These are phyloP conservation scores for Lethenteron reissneri DNA, from an alignment of 2,113 vertebrate genomes.

Conservation along the genomic window DNA sequence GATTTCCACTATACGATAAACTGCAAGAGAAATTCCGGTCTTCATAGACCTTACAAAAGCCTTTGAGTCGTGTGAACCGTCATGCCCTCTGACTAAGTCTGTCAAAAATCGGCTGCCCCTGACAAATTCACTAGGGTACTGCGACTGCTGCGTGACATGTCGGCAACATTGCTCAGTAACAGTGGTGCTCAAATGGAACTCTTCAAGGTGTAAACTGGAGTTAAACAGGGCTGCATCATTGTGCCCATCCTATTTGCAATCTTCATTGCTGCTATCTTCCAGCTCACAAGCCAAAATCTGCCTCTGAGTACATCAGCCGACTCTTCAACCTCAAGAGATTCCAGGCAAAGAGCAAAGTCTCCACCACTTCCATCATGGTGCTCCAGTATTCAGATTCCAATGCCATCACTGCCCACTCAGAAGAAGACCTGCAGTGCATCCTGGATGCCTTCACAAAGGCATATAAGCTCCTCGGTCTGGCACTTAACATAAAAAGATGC, in stretches of 20 bases:
- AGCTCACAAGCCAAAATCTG: background rate
- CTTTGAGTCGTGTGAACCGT: background rate
- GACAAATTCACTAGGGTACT: background rate
- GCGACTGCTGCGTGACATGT: background rate
- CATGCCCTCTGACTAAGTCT: background rate
- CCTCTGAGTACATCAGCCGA: background rate
- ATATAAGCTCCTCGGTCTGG: background rate
- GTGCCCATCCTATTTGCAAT: background rate
- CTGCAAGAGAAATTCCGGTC: background rate
- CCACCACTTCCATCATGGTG: background rate
- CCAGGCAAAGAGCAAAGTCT: background rate
- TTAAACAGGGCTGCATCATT: background rate
- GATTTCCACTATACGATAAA: background rate
- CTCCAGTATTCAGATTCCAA: background rate
- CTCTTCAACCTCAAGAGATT: background rate
- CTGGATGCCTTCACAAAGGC: background rate
- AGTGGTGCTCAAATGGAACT: background rate
- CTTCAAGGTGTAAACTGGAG: background rate
- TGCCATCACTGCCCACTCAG: background rate
- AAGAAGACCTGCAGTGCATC: background rate
- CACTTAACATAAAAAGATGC: too few species aligned
- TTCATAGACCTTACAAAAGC: background rate
- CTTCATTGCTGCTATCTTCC: background rate
- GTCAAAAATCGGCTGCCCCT: background rate
- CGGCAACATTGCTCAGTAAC: background rate